Base-by-base conservation (phyloP, 1,140 invertebrate species). In the Sweltsa coloradensis region DNA sequence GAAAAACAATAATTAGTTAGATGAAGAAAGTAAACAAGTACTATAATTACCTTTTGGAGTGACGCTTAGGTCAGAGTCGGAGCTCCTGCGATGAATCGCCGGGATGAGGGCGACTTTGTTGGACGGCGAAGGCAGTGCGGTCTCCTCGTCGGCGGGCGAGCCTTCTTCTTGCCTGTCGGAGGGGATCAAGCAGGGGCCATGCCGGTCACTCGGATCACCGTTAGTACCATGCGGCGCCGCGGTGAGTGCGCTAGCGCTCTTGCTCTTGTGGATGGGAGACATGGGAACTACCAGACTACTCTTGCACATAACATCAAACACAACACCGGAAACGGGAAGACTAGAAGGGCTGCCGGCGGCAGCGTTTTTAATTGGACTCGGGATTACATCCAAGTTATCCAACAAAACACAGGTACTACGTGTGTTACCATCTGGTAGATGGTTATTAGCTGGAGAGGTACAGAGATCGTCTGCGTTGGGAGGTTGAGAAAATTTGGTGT, bases 11-110 rank as follows among this genome's bases (percentile, higher is more conserved):
- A n/a, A n/a, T n/a, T n/a, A n/a, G n/a, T n/a, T n/a, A n/a, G n/a
- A n/a, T n/a, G n/a, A n/a, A n/a, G n/a, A n/a, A n/a, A n/a, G n/a
- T n/a, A n/a, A n/a, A n/a, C n/a, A n/a, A n/a, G n/a, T n/a, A n/a
- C n/a, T n/a, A n/a, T 41, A 60, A 64, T 65, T 69, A 92, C 90
- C 88, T 85, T 90, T 93, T 2, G 89, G 89, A 5, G 89, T 89
- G 26, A 90, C 80, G 67, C 85, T 91, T 39, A 94, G 68, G 66
- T 96, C 92, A 2, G 92, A 94, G 63, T 95, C 92, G 3, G 90
- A 94, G 0, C 89, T 91, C 48, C 90, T 71, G 39, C 89, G 69
- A 57, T 83, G 79, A 45, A 83, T 76, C 46, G 60, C 55, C 52
- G 60, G 61, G 58, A 67, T 57, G 64, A 71, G 61, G 68, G 73